Evolutionary conservation across 1,140 invertebrate genomes (phyloP).

Genomic region (Macrobrachium nipponense): DNA sequence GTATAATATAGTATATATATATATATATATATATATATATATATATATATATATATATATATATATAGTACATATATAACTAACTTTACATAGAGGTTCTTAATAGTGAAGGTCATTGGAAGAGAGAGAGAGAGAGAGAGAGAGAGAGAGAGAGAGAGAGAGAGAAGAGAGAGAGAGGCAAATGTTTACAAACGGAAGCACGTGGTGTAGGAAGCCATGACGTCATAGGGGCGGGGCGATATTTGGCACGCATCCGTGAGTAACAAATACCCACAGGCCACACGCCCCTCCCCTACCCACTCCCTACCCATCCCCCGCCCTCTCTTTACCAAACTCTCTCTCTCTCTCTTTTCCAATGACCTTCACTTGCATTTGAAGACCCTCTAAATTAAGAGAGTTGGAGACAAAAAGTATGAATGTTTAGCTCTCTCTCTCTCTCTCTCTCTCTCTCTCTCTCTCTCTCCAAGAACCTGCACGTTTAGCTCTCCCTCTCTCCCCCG

Average conservation of each 20-base stretch:
- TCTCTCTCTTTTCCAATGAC: too few species aligned
- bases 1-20: slow-evolving; percentile 1
- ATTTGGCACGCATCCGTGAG: not conserved
- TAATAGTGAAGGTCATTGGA: not conserved
- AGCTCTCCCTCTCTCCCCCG: too few species aligned
- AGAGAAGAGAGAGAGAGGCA: not conserved
- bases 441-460: too few species aligned
- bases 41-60: not conserved
- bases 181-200: slow-evolving; percentile 18
- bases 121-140: not conserved
- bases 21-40: slow-evolving; percentile 41
- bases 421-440: too few species aligned
- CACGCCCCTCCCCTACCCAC: too few species aligned
- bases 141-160: not conserved
- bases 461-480: too few species aligned
- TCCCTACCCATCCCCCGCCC: too few species aligned
- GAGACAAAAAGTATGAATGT: too few species aligned
- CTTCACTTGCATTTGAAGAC: too few species aligned
- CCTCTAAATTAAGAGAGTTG: too few species aligned
- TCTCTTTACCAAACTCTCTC: too few species aligned
- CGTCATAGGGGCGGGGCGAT: not conserved
- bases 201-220: slow-evolving; percentile 1
- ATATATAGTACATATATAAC: not conserved
- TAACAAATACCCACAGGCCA: too few species aligned
- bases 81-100: not conserved